Base-by-base conservation (phyloP, 2,797 vertebrate genomes). In the Halcyon smyrnensis region DNA sequence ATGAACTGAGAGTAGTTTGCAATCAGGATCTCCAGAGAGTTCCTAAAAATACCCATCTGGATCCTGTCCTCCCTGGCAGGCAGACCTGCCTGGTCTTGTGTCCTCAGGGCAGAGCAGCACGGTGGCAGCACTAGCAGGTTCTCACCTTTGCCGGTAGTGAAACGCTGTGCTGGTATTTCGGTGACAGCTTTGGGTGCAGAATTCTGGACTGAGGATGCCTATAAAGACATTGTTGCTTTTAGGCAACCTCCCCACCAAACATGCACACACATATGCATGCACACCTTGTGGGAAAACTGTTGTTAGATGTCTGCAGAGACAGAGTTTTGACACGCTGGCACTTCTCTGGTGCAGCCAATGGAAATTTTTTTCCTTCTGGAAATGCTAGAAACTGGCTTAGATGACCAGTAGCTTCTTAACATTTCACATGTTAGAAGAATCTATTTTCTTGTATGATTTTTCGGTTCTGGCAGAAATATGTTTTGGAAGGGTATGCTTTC, bases 241-340 rank as follows among this genome's bases (percentile, higher is more conserved):
- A 45, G 64, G 34, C 41, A 88, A 11, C 11, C 41, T 57, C 36
- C 48, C 14, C 37, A 14, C 15, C 37, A 23, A 36, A 11, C 34
- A 36, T 3, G 6, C 30, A 9, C 45, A n/a, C 51, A 18, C 3
- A 4, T 16, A 15, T 23, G 9, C 14, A 12, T 1, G 0, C 36
- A 8, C 16, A 3, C 2, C 27, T 16, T 43, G n/a, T 62, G n/a
- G 67, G 21, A 34, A 63, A 73, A 9, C 59, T 68, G 37, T 17
- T 65, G 32, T 39, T 51, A 19, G 30, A 21, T 56, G 30, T 11
- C 64, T 50, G 75, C 48, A 68, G 69, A 53, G 78, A 27, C 34
- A 28, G 75, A 68, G 37, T 43, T 79, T 16, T 56, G 60, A 59
- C 34, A 7, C 0, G 5, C 37, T 51, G 36, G 57, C 36, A 19